These are phyloP conservation scores for Saccostrea glomerata DNA, from an alignment of 1,140 invertebrate species.

Conservation along the genomic window DNA sequence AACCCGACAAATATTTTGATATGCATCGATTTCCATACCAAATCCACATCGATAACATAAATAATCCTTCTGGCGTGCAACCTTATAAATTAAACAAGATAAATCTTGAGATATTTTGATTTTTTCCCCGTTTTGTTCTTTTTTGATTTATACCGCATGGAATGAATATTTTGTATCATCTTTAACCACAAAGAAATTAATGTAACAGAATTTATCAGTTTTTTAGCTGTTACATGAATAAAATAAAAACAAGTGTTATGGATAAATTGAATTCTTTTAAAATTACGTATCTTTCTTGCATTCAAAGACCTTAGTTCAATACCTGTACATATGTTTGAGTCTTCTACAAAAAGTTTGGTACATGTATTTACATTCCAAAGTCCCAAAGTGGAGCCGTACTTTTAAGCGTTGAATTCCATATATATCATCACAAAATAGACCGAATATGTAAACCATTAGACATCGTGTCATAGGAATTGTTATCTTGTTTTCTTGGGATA, in stretches of 20 bases:
- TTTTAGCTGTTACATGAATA: background rate
- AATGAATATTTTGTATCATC: background rate
- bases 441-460: background rate
- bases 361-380: background rate
- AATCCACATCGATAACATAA: constrained; percentile 9
- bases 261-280: no score
- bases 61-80: background rate
- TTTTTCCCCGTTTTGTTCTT: background rate
- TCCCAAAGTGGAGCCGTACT: background rate
- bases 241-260: no score
- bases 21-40: background rate
- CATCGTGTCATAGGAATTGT: background rate
- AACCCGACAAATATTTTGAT: constrained; percentile 19
- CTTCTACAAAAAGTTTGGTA: background rate
- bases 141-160: background rate
- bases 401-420: background rate
- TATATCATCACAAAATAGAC: background rate
- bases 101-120: constrained; percentile 2
- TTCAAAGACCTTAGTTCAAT: no score
- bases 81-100: constrained; percentile 5
- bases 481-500: background rate
- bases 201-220: no score
- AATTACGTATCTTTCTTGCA: no score
- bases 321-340: background rate
- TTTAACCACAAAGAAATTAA: no score